Evolutionary conservation across 1,140 invertebrate species (phyloP).

Genomic region (Philaenus spumarius): DNA sequence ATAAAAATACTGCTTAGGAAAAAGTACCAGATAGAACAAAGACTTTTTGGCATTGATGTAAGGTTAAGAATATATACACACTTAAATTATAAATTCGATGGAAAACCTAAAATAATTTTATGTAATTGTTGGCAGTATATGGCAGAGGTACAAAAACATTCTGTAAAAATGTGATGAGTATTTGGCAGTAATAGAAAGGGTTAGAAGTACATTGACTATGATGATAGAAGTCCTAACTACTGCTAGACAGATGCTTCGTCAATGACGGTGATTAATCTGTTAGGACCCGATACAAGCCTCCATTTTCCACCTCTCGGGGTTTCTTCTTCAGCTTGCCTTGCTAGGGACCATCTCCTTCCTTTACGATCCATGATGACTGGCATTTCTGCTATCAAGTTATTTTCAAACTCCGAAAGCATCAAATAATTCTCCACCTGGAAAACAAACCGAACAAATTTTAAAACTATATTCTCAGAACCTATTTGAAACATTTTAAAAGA

Average conservation of each 20-base stretch:
- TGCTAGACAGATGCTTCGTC: conserved; percentile 54
- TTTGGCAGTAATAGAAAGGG: neutral
- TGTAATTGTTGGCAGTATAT: too few species aligned
- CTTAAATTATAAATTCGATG: too few species aligned
- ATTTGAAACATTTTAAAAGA: too few species aligned
- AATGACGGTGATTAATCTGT: conserved; percentile 62
- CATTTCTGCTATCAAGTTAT: conserved; percentile 73
- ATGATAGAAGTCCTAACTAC: neutral
- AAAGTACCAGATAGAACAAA: too few species aligned
- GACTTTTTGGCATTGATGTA: too few species aligned
- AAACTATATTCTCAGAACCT: too few species aligned
- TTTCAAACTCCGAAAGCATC: conserved; percentile 81
- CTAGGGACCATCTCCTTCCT: conserved; percentile 61
- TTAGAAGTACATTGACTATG: neutral
- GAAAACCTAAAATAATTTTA: too few species aligned
- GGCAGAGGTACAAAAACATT: neutral
- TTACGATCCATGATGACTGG: conserved; percentile 61
- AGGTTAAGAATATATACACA: too few species aligned
- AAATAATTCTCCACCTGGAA: conserved; percentile 74
- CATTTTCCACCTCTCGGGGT: conserved; percentile 36
- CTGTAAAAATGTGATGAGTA: neutral
- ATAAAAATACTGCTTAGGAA: too few species aligned
- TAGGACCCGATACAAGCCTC: conserved; percentile 37
- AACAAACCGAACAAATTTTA: too few species aligned
- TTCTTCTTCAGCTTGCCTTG: conserved; percentile 39